phyloP scores from a whole-genome alignment of 2,888 invertebrate species.

The Teleiodes luculella region DNA sequence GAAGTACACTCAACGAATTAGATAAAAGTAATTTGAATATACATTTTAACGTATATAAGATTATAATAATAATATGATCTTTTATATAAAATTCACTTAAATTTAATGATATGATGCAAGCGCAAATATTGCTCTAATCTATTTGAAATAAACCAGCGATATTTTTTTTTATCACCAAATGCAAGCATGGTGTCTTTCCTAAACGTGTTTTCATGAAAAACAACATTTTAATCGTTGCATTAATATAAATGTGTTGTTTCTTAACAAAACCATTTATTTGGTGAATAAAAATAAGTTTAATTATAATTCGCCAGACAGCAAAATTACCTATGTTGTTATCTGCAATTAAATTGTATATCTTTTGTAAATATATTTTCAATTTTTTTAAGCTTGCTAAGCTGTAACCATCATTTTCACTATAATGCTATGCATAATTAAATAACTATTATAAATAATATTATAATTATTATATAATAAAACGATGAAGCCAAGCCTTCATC shows the following conservation, averaged over 20 bases:
- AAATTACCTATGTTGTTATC: neutral
- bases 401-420: neutral
- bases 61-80: conserved; percentile 35
- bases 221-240: too few species aligned
- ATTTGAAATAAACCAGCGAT: neutral
- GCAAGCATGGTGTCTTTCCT: too few species aligned
- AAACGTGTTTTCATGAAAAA: too few species aligned
- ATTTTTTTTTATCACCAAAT: too few species aligned
- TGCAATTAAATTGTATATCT: neutral
- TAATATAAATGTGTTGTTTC: too few species aligned
- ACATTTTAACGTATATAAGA: conserved; percentile 29
- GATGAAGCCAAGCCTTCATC: neutral
- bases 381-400: neutral
- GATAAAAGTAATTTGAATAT: conserved; percentile 31
- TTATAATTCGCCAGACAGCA: neutral
- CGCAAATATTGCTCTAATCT: conserved; percentile 39
- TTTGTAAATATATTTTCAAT: neutral
- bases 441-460: too few species aligned
- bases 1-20: conserved; percentile 30
- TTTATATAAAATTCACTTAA: conserved; percentile 48
- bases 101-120: conserved; percentile 73
- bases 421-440: neutral
- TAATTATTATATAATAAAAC: neutral
- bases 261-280: too few species aligned
- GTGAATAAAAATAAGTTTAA: too few species aligned